Conservation (phyloP, 1,140 invertebrate genomes). For the Thaumetopoea pityocampa region DNA sequence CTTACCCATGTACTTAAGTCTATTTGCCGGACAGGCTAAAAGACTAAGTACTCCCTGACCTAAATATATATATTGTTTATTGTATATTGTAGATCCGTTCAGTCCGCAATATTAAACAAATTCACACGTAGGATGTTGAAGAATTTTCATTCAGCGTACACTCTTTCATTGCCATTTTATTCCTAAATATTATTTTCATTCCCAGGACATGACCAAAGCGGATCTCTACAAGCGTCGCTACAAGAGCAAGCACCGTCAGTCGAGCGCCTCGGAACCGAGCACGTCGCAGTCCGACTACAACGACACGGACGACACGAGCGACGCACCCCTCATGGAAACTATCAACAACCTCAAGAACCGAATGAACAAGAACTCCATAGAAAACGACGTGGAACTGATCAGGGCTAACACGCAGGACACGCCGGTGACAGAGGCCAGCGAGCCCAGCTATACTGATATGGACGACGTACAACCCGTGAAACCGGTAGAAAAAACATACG, state of each 20-base stretch:
- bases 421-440: conserved; percentile 35
- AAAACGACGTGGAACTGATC: conserved; percentile 60
- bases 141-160: no score
- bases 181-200: conserved; percentile 13
- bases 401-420: conserved; percentile 56
- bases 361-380: conserved; percentile 59
- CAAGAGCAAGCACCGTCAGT: conserved; percentile 55
- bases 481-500: conserved; percentile 64
- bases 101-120: conserved; percentile 1
- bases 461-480: conserved; percentile 58
- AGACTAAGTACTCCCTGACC: no score
- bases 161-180: no score
- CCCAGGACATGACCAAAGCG: conserved; percentile 68
- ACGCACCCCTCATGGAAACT: conserved; percentile 41
- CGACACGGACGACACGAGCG: conserved; percentile 29
- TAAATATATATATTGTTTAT: no score
- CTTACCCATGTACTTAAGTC: no score
- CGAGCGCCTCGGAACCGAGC: conserved; percentile 36
- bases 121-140: no score
- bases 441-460: conserved; percentile 39
- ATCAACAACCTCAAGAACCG: conserved; percentile 57
- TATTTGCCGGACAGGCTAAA: no score
- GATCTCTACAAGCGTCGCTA: conserved; percentile 62
- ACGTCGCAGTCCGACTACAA: conserved; percentile 29
- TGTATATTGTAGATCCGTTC: no score